Evolutionary conservation across 2,888 invertebrate species (phyloP).

Genomic region (Dione juno): DNA sequence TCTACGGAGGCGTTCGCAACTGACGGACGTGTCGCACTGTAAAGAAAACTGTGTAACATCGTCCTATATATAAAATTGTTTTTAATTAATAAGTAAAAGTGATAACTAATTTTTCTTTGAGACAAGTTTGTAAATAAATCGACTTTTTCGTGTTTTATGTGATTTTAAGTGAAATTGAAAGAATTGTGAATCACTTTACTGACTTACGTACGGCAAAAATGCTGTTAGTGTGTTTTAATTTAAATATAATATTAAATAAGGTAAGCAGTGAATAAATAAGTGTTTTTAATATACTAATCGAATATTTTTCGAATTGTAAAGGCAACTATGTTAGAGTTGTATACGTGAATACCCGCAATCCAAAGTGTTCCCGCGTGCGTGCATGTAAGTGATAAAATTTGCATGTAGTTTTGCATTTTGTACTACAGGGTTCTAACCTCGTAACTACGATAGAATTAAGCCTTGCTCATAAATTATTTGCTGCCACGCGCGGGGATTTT

Average conservation of each 20-base stretch:
- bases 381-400: conserved; percentile 43
- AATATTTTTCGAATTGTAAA: conserved; percentile 1
- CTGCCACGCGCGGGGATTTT: conserved; percentile 17
- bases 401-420: conserved; percentile 45
- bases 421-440: conserved; percentile 36
- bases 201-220: conserved; percentile 67
- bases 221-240: conserved; percentile 64
- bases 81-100: conserved; percentile 50
- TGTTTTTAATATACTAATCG: conserved; percentile 1
- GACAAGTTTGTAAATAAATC: conserved; percentile 28
- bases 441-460: conserved; percentile 35
- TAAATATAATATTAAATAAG: conserved; percentile 67
- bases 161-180: conserved; percentile 60
- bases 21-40: conserved; percentile 55
- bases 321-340: conserved; percentile 18
- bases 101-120: conserved; percentile 40
- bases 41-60: conserved; percentile 61
- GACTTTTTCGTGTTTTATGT: conserved; percentile 50
- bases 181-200: conserved; percentile 66
- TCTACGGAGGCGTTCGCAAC: conserved; percentile 57
- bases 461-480: conserved; percentile 28
- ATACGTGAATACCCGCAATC: conserved; percentile 31
- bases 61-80: conserved; percentile 59
- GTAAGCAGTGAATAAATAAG: conserved; percentile 53
- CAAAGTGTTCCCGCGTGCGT: conserved; percentile 37